These are phyloP conservation scores for Meta bourneti DNA, from an alignment of 2,888 invertebrate species.

Conservation along the genomic window DNA sequence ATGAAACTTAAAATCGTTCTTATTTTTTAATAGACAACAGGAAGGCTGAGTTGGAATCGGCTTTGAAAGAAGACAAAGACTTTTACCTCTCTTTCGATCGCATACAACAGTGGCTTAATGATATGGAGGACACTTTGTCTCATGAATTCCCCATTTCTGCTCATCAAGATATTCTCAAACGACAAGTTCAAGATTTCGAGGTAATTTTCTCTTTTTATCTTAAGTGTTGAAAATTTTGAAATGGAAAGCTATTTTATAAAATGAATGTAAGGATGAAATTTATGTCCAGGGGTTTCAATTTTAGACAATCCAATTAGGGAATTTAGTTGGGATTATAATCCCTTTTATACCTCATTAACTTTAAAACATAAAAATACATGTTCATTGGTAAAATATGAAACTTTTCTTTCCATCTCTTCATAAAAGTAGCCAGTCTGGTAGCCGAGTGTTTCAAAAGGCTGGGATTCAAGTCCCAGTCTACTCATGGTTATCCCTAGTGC, in stretches of 20 bases:
- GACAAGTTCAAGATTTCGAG: slow-evolving; percentile 93
- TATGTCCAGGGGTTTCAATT: too few relatives aligned
- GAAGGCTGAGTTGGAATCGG: slow-evolving; percentile 94
- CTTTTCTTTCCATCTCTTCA: too few relatives aligned
- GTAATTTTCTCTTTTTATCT: slow-evolving; percentile 78
- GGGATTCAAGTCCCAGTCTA: too few relatives aligned
- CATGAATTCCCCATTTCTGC: slow-evolving; percentile 92
- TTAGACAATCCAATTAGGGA: too few relatives aligned
- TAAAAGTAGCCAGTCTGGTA: too few relatives aligned
- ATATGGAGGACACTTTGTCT: slow-evolving; percentile 88
- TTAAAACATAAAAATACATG: too few relatives aligned
- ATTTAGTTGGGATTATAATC: too few relatives aligned
- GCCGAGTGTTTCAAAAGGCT: too few relatives aligned
- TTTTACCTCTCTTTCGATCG: slow-evolving; percentile 93
- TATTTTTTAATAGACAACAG: slow-evolving; percentile 78
- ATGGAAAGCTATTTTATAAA: background rate
- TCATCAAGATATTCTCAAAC: slow-evolving; percentile 89
- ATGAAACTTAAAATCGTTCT: too few relatives aligned
- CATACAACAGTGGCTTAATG: slow-evolving; percentile 93
- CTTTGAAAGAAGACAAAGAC: slow-evolving; percentile 91
- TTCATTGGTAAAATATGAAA: too few relatives aligned
- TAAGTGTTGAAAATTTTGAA: background rate
- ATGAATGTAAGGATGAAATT: background rate
- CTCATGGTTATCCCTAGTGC: too few relatives aligned
- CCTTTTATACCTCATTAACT: too few relatives aligned